Conservation (phyloP, 2,113 vertebrate species). For the Oreochromis aureus region DNA sequence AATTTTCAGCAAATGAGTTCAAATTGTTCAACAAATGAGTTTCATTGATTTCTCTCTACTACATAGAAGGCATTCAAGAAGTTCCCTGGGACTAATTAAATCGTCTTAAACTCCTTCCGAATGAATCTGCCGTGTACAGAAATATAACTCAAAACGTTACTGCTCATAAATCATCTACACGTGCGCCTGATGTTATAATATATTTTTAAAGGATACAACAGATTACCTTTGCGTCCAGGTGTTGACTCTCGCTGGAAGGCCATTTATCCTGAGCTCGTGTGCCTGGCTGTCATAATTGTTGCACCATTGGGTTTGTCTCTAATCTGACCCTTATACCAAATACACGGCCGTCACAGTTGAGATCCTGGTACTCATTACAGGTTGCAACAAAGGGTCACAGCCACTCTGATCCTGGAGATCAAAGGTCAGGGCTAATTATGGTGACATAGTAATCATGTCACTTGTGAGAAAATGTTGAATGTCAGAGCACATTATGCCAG, state of each 20-base stretch:
- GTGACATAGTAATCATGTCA: conserved; percentile 22
- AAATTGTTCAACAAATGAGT: background rate
- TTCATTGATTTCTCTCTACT: background rate
- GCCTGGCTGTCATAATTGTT: background rate
- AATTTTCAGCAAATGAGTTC: background rate
- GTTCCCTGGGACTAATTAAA: background rate
- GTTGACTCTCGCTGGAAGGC: background rate
- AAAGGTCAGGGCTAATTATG: conserved; percentile 54
- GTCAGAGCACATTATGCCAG: conserved; percentile 39
- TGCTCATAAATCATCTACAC: background rate
- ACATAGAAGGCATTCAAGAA: background rate
- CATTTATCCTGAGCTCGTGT: background rate
- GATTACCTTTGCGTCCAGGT: background rate
- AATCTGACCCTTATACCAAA: conserved; percentile 2
- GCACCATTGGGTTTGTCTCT: background rate
- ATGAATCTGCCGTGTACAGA: background rate
- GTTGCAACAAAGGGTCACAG: conserved; percentile 42
- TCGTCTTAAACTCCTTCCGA: background rate
- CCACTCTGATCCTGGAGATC: background rate
- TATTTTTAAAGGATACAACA: background rate
- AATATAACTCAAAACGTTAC: background rate
- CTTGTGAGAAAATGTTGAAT: conserved; percentile 16
- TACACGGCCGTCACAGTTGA: background rate
- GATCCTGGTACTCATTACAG: conserved; percentile 48
- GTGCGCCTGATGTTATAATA: background rate